These are phyloP conservation scores for Euzophera pinguis DNA, from an alignment of 2,888 invertebrate genomes.

Conservation along the genomic window DNA sequence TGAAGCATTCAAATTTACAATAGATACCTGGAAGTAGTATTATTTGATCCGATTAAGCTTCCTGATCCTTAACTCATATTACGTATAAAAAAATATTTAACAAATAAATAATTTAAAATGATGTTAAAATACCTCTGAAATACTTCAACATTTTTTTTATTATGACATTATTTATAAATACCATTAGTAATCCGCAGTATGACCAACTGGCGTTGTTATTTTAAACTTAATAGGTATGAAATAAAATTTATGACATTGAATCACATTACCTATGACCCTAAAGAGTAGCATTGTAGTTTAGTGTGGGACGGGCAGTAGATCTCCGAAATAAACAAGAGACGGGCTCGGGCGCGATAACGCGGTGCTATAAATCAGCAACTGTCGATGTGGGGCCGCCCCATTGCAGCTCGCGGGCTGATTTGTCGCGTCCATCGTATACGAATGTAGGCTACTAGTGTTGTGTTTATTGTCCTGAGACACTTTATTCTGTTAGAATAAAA, in stretches of 20 bases:
- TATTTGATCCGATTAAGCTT: too few species aligned
- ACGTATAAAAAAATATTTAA: too few species aligned
- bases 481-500: too few species aligned
- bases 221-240: not conserved
- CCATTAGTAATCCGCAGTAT: too few species aligned
- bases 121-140: too few species aligned
- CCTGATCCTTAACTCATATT: too few species aligned
- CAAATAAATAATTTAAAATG: too few species aligned
- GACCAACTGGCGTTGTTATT: not conserved
- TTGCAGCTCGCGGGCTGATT: slow-evolving; percentile 70
- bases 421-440: slow-evolving; percentile 71
- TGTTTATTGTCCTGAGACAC: not conserved
- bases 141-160: too few species aligned
- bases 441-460: slow-evolving; percentile 43
- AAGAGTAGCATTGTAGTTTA: slow-evolving; percentile 6
- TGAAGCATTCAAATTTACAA: slow-evolving; percentile 48
- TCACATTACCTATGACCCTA: slow-evolving; percentile 13
- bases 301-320: slow-evolving; percentile 11
- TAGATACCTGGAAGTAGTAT: too few species aligned
- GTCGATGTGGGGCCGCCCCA: slow-evolving; percentile 76
- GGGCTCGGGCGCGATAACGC: slow-evolving; percentile 57
- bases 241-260: slow-evolving; percentile 13
- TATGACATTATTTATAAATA: too few species aligned
- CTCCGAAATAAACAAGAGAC: slow-evolving; percentile 30
- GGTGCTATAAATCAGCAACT: slow-evolving; percentile 71